phyloP scores from a whole-genome alignment of 2,888 invertebrate genomes.

The Troides oblongomaculatus region DNA sequence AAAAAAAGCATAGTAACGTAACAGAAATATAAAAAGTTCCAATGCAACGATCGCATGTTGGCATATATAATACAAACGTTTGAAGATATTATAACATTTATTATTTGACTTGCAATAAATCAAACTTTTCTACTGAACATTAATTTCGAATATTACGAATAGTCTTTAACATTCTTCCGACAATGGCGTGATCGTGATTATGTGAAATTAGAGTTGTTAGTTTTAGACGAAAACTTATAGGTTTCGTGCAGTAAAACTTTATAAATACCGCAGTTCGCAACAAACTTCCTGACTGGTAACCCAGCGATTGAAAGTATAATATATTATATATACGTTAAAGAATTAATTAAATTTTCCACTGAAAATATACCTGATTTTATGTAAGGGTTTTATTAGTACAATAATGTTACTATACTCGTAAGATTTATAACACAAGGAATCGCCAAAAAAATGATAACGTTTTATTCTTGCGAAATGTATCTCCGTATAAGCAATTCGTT shows the following conservation, averaged over 20 bases:
- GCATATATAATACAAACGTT: background rate
- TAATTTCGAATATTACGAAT: slow-evolving; percentile 16
- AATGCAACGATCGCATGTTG: no score
- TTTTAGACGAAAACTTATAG: background rate
- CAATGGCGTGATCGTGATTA: slow-evolving; percentile 16
- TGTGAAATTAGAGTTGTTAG: slow-evolving; percentile 5
- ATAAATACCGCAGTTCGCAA: slow-evolving; percentile 1
- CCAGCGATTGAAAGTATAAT: background rate
- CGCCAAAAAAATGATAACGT: no score
- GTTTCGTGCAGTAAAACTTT: slow-evolving; percentile 5
- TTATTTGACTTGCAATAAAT: background rate
- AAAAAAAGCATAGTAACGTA: no score
- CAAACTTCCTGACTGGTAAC: background rate
- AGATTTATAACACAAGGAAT: no score
- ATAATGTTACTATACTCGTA: no score
- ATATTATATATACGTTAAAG: background rate
- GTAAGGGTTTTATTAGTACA: no score
- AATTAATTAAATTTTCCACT: background rate
- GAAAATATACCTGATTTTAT: background rate
- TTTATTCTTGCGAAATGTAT: no score
- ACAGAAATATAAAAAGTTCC: no score
- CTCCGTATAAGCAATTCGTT: no score
- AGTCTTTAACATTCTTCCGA: slow-evolving; percentile 14
- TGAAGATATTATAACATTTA: background rate
- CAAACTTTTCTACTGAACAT: background rate